Evolutionary conservation across 1,140 invertebrate species (phyloP).

Genomic region (Bombus waltoni): DNA sequence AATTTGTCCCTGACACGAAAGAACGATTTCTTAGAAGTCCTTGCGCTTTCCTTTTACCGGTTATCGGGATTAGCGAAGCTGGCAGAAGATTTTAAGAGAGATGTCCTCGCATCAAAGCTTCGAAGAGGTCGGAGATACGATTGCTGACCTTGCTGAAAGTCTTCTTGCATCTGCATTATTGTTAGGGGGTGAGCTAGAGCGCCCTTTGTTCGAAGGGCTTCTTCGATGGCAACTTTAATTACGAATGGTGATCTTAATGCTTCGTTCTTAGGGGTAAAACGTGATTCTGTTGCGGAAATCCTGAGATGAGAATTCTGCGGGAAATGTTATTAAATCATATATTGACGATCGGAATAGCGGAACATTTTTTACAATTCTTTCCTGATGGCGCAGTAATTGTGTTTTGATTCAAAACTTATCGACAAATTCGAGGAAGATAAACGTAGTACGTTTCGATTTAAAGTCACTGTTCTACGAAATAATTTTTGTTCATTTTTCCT

Average conservation of each 20-base stretch:
- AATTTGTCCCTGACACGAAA: background rate
- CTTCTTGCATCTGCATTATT: constrained; percentile 3
- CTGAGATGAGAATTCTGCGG: too few relatives aligned
- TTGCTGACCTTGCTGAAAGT: constrained; percentile 3
- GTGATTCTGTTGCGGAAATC: background rate
- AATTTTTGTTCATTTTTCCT: too few relatives aligned
- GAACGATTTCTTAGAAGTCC: background rate
- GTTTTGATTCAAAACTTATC: too few relatives aligned
- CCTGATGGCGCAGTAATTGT: too few relatives aligned
- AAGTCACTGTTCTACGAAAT: too few relatives aligned
- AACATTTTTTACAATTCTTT: too few relatives aligned
- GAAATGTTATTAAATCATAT: too few relatives aligned
- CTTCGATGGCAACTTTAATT: background rate
- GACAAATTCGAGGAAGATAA: too few relatives aligned
- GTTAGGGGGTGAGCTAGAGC: background rate
- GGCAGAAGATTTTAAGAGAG: background rate
- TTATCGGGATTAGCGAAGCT: constrained; percentile 3
- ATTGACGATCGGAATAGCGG: too few relatives aligned
- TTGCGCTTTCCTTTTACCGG: background rate
- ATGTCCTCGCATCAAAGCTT: background rate
- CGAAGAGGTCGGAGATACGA: background rate
- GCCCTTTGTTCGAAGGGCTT: background rate
- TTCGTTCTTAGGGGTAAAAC: background rate
- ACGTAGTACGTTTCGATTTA: too few relatives aligned
- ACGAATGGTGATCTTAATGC: background rate